These are phyloP conservation scores for Ptychodera flava DNA, from an alignment of 35 echinoderm and acorn worm species.

Conservation along the genomic window DNA sequence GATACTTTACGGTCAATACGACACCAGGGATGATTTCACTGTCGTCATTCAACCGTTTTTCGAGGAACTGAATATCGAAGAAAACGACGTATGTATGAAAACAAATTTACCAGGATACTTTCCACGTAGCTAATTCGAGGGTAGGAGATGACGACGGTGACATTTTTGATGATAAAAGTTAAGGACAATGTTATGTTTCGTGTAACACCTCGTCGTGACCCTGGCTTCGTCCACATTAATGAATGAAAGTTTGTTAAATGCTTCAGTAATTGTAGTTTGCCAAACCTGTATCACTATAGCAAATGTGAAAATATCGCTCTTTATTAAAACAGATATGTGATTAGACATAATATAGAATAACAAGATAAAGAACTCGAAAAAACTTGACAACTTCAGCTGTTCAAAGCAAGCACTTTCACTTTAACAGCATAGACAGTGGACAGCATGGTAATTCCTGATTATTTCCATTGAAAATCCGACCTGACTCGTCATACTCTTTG, in stretches of 20 bases:
- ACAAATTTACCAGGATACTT: neutral
- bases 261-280: too few relatives aligned
- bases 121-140: neutral
- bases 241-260: neutral
- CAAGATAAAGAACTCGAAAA: too few relatives aligned
- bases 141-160: constrained; percentile 20
- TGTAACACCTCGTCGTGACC: neutral
- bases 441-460: too few relatives aligned
- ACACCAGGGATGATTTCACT: constrained; percentile 8
- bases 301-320: too few relatives aligned
- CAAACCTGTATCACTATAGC: too few relatives aligned
- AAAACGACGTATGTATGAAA: neutral
- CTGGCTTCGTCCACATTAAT: neutral
- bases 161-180: neutral
- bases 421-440: too few relatives aligned
- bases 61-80: neutral
- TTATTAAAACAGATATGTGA: too few relatives aligned
- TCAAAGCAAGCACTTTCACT: too few relatives aligned
- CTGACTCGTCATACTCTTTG: too few relatives aligned
- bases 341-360: too few relatives aligned
- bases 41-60: constrained; percentile 16
- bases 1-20: neutral
- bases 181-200: neutral
- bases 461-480: too few relatives aligned
- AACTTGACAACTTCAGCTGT: too few relatives aligned